These are phyloP conservation scores for Gnatocerus cornutus DNA, from an alignment of 2,888 invertebrate species.

Conservation along the genomic window DNA sequence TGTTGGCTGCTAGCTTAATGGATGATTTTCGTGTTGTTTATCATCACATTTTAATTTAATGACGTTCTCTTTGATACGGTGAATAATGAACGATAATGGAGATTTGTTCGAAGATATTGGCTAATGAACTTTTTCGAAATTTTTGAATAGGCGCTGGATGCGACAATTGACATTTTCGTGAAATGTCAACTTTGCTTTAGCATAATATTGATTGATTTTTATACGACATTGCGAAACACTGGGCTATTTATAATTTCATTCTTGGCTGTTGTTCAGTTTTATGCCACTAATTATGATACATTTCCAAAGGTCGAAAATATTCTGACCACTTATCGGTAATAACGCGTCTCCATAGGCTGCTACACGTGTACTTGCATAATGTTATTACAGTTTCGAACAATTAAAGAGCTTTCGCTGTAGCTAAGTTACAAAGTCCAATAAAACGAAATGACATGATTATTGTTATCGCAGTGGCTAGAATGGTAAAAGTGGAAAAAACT, in stretches of 20 bases:
- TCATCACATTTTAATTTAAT: background rate
- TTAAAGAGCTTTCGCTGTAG: background rate
- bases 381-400: background rate
- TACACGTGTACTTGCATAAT: background rate
- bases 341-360: background rate
- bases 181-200: conserved; percentile 51
- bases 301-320: conserved; percentile 31
- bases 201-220: conserved; percentile 50
- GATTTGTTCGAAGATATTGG: background rate
- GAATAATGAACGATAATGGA: conserved; percentile 2
- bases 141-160: background rate
- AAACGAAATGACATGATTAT: too few relatives aligned
- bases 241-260: conserved; percentile 47
- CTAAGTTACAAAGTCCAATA: too few relatives aligned
- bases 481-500: too few relatives aligned
- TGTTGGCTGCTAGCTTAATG: conserved; percentile 4
- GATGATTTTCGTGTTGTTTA: conserved; percentile 15
- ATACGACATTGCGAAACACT: conserved; percentile 46
- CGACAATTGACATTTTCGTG: conserved; percentile 46
- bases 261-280: conserved; percentile 44
- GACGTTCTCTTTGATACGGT: background rate
- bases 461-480: too few relatives aligned
- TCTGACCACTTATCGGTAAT: conserved; percentile 18
- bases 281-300: conserved; percentile 36
- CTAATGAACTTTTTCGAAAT: background rate